phyloP scores from a whole-genome alignment of 2,888 invertebrate species.

The Apamea anceps region DNA sequence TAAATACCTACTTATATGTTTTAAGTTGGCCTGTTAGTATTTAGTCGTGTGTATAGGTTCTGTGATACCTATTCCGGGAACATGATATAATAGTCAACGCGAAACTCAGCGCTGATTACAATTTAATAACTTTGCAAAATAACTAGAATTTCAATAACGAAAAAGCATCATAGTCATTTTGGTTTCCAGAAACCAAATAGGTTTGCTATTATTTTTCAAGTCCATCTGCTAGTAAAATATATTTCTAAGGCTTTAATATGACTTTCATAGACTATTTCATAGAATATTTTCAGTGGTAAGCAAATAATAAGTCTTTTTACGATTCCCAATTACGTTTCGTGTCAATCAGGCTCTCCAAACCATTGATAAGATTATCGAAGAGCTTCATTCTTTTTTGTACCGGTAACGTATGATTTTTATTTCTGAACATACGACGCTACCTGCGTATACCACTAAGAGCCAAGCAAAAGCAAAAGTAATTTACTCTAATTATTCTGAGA shows the following conservation, averaged over 20 bases:
- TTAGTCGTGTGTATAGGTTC: background rate
- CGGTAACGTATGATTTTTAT: background rate
- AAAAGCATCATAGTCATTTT: slow-evolving; percentile 11
- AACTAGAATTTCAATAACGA: slow-evolving; percentile 25
- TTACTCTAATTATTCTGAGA: too few species aligned
- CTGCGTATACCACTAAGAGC: background rate
- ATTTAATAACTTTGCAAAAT: slow-evolving; percentile 29
- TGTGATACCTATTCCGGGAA: background rate
- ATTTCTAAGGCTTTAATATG: background rate
- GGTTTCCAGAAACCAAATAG: background rate
- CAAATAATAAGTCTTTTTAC: slow-evolving; percentile 1
- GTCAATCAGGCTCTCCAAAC: slow-evolving; percentile 14
- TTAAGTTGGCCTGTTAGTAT: background rate
- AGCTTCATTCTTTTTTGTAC: background rate
- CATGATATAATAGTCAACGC: slow-evolving; percentile 2
- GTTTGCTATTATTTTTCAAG: slow-evolving; percentile 1
- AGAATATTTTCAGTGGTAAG: background rate
- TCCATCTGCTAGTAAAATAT: background rate
- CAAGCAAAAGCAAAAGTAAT: too few species aligned
- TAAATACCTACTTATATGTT: too few species aligned
- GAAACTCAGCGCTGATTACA: slow-evolving; percentile 22
- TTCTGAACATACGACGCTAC: background rate
- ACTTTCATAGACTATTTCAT: background rate
- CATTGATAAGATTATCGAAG: background rate
- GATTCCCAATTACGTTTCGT: background rate